Evolutionary conservation across 2,797 vertebrate genomes (phyloP).

Genomic region (Tympanoctomys barrerae): DNA sequence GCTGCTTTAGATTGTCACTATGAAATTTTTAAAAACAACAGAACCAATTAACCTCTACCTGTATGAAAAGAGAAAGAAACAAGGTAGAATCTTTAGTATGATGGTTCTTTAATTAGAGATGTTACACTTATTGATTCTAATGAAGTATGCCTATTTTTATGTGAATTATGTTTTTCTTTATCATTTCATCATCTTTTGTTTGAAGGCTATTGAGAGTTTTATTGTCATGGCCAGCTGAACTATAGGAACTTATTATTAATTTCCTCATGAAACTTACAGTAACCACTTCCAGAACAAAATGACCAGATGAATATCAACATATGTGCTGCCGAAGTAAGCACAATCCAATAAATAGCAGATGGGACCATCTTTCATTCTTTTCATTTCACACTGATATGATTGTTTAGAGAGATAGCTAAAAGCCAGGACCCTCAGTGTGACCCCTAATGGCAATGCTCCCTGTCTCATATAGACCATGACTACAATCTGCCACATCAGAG

Average conservation of each 20-base stretch:
- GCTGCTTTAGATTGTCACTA: neutral
- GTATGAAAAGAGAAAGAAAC: neutral
- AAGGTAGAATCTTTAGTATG: neutral
- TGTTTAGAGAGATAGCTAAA: neutral
- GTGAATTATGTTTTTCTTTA: neutral
- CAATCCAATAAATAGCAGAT: neutral
- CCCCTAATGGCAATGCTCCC: no score
- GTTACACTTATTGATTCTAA: neutral
- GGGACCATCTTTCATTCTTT: neutral
- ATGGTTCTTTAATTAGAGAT: neutral
- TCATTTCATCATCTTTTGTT: neutral
- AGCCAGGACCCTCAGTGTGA: neutral
- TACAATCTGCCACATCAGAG: neutral
- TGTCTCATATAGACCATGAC: neutral
- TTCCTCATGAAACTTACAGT: neutral
- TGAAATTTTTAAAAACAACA: slow-evolving; percentile 1
- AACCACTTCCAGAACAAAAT: neutral
- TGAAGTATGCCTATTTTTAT: neutral
- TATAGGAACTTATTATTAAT: neutral
- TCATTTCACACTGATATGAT: neutral
- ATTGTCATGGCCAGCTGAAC: neutral
- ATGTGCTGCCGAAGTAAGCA: neutral
- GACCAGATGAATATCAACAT: neutral
- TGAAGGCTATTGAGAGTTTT: neutral
- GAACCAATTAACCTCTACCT: neutral